Evolutionary conservation across 2,797 vertebrate species (phyloP).

Genomic region (Falco novaeseelandiae): DNA sequence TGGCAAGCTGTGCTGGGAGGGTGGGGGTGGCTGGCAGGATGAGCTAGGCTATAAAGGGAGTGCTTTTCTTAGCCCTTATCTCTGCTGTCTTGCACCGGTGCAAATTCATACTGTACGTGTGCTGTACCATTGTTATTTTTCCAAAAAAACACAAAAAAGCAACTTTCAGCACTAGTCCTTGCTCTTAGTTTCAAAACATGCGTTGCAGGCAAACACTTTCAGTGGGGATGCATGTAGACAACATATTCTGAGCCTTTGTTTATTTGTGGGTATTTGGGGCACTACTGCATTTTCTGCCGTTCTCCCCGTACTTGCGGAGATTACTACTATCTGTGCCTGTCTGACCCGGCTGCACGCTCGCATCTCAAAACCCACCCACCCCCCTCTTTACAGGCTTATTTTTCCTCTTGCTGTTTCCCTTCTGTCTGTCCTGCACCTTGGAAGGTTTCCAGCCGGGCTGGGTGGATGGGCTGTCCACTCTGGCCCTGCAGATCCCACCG

Average conservation of each 20-base stretch:
- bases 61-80: constrained; percentile 12
- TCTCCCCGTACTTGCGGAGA: background rate
- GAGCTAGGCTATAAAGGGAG: constrained; percentile 19
- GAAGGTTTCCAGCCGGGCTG: background rate
- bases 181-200: background rate
- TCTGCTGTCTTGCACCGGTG: background rate
- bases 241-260: background rate
- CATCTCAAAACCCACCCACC: background rate
- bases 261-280: background rate
- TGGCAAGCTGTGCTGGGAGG: constrained; percentile 2
- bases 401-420: background rate
- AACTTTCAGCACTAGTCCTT: background rate
- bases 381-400: background rate
- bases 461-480: background rate
- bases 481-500: constrained; percentile 13
- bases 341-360: accelerated
- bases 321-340: background rate
- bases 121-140: background rate
- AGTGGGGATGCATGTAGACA: background rate
- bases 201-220: background rate
- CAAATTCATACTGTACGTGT: background rate
- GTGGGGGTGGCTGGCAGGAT: constrained; percentile 8
- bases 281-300: background rate
- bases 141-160: background rate
- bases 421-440: background rate